These are phyloP conservation scores for Drosophila histrio DNA, from an alignment of 2,888 invertebrate species.

Conservation along the genomic window DNA sequence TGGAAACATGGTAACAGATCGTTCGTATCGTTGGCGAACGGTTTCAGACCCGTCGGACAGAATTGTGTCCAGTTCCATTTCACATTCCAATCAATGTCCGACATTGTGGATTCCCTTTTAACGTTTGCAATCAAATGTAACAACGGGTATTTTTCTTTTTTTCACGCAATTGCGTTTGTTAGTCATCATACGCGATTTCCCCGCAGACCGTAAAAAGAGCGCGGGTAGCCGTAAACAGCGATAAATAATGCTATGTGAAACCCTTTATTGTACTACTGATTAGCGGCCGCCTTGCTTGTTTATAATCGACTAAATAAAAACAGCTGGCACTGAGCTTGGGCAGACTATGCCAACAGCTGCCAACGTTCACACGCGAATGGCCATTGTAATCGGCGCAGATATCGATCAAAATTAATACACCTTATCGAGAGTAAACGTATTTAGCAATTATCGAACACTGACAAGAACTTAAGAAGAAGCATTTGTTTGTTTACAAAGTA, in stretches of 20 bases:
- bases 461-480: conserved; percentile 43
- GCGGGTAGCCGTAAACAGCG: conserved; percentile 16
- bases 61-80: conserved; percentile 90
- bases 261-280: conserved; percentile 42
- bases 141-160: conserved; percentile 20
- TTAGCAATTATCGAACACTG: background rate
- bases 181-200: conserved; percentile 46
- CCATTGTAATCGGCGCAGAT: background rate
- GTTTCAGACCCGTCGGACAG: conserved; percentile 89
- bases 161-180: conserved; percentile 64
- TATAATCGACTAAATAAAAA: conserved; percentile 29
- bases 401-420: background rate
- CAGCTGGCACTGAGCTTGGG: conserved; percentile 24
- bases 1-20: conserved; percentile 95
- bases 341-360: background rate
- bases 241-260: conserved; percentile 35
- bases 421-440: conserved; percentile 1
- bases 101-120: conserved; percentile 43
- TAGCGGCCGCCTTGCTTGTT: conserved; percentile 31
- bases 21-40: conserved; percentile 88
- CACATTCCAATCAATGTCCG: conserved; percentile 55
- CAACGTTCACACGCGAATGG: conserved; percentile 20
- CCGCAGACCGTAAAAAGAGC: conserved; percentile 9
- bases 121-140: background rate
- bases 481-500: conserved; percentile 62